Conservation (phyloP, 1,140 invertebrate genomes). For the Scaptomyza hsui region DNA sequence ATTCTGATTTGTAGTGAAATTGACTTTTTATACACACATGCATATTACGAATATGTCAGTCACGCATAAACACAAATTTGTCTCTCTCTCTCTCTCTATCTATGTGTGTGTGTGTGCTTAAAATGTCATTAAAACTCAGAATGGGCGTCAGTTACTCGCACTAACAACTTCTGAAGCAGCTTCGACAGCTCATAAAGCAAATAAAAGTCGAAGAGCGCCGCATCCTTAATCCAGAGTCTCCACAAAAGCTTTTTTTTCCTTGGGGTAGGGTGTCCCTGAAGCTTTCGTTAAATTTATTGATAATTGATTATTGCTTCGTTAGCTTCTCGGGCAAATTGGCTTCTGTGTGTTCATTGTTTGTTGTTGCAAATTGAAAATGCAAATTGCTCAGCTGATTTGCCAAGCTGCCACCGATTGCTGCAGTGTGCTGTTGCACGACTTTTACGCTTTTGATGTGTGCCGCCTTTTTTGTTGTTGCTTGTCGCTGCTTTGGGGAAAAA, state of each 20-base stretch:
- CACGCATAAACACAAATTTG: constrained; percentile 46
- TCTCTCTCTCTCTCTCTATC: constrained; percentile 3
- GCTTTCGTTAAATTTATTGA: constrained; percentile 74
- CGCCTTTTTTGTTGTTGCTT: background rate
- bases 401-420: constrained; percentile 36
- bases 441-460: constrained; percentile 67
- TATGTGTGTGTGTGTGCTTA: constrained; percentile 57
- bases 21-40: too few species aligned
- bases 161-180: constrained; percentile 14
- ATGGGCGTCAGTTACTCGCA: constrained; percentile 30
- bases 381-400: constrained; percentile 70
- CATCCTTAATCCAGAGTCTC: constrained; percentile 69
- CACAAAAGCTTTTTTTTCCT: constrained; percentile 30
- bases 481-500: constrained; percentile 69
- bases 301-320: constrained; percentile 83
- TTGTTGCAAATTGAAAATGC: constrained; percentile 82
- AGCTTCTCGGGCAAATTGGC: constrained; percentile 49
- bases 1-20: too few species aligned
- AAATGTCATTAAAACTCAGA: constrained; percentile 74
- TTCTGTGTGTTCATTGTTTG: constrained; percentile 49
- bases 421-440: constrained; percentile 19
- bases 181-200: constrained; percentile 39
- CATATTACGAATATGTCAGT: too few species aligned
- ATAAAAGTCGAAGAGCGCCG: constrained; percentile 65
- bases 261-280: background rate